These are phyloP conservation scores for Cheilinus undulatus DNA, from an alignment of 2,113 vertebrate species.

Conservation along the genomic window DNA sequence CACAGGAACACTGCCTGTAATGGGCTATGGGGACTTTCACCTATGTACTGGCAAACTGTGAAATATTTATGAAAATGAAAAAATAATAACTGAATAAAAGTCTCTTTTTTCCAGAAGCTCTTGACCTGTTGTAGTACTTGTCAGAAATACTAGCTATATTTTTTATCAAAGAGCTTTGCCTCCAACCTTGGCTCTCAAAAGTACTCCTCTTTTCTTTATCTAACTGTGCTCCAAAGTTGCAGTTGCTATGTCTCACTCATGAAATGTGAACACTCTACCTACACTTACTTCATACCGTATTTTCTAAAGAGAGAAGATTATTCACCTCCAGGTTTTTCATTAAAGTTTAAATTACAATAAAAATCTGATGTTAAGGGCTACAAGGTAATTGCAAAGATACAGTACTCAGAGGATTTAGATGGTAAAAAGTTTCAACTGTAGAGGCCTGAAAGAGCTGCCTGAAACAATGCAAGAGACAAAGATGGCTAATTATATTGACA, in stretches of 20 bases:
- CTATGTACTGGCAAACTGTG: slow-evolving; percentile 7
- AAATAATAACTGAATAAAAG: not conserved
- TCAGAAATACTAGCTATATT: not conserved
- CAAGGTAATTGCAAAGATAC: no score
- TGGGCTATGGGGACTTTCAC: slow-evolving; percentile 4
- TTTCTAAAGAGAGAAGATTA: not conserved
- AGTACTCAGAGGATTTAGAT: no score
- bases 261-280: not conserved
- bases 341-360: not conserved
- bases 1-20: slow-evolving; percentile 3
- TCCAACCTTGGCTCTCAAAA: not conserved
- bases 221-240: not conserved
- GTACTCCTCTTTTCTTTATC: not conserved
- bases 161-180: slow-evolving; percentile 11
- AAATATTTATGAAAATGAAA: slow-evolving; percentile 32
- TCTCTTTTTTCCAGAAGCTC: not conserved
- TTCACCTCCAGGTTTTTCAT: not conserved
- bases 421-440: no score
- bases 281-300: not conserved
- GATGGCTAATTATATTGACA: no score
- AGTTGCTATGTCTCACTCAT: not conserved
- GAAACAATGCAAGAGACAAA: no score
- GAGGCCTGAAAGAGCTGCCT: no score
- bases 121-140: not conserved
- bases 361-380: no score